These are phyloP conservation scores for Alviniconcha strummeri DNA, from an alignment of 2,888 invertebrate species.

Conservation along the genomic window DNA sequence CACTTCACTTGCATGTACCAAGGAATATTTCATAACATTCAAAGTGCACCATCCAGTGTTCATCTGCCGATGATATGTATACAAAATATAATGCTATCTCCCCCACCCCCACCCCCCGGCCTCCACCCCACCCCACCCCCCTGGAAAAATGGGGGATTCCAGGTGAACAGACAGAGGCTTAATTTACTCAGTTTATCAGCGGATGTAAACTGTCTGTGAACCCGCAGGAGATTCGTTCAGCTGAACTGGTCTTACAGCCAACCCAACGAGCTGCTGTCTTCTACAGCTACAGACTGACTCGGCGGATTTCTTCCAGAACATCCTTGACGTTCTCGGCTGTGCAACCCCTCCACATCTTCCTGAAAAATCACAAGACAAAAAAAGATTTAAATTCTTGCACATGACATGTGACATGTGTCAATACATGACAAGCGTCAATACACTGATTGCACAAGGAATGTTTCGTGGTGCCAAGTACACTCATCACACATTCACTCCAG, in stretches of 20 bases:
- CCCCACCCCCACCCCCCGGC: too few species aligned
- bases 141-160: background rate
- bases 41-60: too few species aligned
- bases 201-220: background rate
- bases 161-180: background rate
- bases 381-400: background rate
- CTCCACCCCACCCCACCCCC: too few species aligned
- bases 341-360: slow-evolving; percentile 31
- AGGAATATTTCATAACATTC: too few species aligned
- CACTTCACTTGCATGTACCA: too few species aligned
- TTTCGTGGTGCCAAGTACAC: too few species aligned
- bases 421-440: too few species aligned
- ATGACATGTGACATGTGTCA: slow-evolving; percentile 13
- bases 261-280: too few species aligned
- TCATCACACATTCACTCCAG: too few species aligned
- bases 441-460: too few species aligned
- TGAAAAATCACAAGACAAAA: slow-evolving; percentile 9
- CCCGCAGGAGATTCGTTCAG: background rate
- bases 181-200: background rate
- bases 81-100: too few species aligned
- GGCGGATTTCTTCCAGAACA: background rate
- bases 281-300: background rate
- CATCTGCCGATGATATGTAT: too few species aligned
- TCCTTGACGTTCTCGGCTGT: slow-evolving; percentile 10
- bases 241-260: background rate